Percentiles rank a stretch among this genome's conserved stretches.
Evolutionary conservation across 2,888 invertebrate genomes (phyloP).

Genomic region (Ophion ellenae): DNA sequence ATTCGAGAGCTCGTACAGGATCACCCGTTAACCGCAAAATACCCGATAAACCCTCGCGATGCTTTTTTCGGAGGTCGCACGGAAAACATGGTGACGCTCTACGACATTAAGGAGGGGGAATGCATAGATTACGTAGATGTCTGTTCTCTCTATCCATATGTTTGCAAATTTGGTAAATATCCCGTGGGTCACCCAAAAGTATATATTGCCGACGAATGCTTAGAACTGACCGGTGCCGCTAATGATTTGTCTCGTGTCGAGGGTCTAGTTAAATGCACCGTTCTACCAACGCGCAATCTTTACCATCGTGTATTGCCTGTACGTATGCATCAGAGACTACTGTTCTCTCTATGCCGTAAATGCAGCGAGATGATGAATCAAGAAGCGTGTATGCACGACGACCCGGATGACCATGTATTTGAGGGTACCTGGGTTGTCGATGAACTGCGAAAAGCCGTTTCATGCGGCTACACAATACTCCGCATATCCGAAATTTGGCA

Average conservation of each 20-base stretch:
- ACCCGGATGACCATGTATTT: not conserved
- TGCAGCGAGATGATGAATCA: not conserved
- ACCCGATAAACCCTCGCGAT: constrained; percentile 48
- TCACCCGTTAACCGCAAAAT: not conserved
- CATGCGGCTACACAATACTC: constrained; percentile 71
- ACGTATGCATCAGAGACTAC: too few species aligned
- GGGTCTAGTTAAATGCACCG: constrained; percentile 70
- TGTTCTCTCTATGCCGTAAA: not conserved
- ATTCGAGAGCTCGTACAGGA: constrained; percentile 8
- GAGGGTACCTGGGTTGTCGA: not conserved
- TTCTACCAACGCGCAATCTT: constrained; percentile 67
- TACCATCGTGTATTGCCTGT: not conserved
- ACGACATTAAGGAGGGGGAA: constrained; percentile 45
- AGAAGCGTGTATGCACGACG: not conserved
- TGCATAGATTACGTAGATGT: constrained; percentile 66
- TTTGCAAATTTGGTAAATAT: constrained; percentile 73
- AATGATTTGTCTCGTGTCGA: constrained; percentile 58
- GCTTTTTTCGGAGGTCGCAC: constrained; percentile 61
- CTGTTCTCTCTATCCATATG: constrained; percentile 73
- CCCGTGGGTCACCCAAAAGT: constrained; percentile 74
- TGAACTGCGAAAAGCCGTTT: constrained; percentile 72
- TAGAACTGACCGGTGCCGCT: constrained; percentile 10
- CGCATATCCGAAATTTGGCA: constrained; percentile 76
- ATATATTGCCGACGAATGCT: constrained; percentile 53
- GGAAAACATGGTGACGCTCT: constrained; percentile 3